Conservation (phyloP, 2,888 invertebrate genomes). For the Mylabris sibirica region DNA sequence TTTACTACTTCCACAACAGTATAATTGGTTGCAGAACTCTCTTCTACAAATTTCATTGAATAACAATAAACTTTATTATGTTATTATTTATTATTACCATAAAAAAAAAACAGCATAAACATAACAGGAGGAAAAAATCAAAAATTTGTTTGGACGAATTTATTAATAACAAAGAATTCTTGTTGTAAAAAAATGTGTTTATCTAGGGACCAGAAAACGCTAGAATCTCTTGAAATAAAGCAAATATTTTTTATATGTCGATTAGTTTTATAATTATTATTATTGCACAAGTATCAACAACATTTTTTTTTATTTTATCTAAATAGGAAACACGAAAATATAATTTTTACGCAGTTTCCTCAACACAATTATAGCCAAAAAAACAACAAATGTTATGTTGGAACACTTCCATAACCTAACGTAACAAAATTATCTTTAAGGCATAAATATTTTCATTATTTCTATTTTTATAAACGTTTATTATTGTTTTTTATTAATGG, state of each 20-base stretch:
- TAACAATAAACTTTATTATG: neutral
- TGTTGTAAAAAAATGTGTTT: neutral
- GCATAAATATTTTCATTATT: constrained; percentile 17
- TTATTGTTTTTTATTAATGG: neutral
- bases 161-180: neutral
- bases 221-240: neutral
- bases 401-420: constrained; percentile 26
- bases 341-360: constrained; percentile 22
- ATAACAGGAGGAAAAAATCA: neutral
- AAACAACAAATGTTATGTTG: neutral
- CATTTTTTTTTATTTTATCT: neutral
- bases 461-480: constrained; percentile 16
- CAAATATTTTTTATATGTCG: neutral
- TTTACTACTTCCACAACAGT: neutral
- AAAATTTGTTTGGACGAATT: neutral
- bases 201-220: neutral
- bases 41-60: neutral
- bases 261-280: neutral
- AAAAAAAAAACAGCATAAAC: neutral
- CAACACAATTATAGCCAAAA: constrained; percentile 16
- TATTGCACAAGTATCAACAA: neutral
- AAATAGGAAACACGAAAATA: constrained; percentile 17
- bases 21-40: neutral
- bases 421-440: constrained; percentile 28
- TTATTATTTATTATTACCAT: neutral